Conservation (phyloP, 2,113 vertebrate genomes). For the Polypterus bichir region DNA sequence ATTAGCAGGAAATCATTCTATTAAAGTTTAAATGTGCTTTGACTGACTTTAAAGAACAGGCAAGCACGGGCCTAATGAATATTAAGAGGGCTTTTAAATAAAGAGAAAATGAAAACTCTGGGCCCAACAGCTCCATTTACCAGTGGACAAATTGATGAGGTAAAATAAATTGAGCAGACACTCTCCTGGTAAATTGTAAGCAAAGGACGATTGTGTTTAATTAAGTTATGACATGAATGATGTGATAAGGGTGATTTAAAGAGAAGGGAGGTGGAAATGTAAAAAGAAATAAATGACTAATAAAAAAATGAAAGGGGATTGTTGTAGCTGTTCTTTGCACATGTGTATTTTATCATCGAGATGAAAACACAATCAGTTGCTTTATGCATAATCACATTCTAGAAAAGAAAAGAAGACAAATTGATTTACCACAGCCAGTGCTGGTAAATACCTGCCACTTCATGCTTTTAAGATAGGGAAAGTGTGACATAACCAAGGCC, state of each 20-base stretch:
- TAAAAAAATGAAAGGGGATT: not conserved
- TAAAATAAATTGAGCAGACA: slow-evolving; percentile 5
- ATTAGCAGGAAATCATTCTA: slow-evolving; percentile 36
- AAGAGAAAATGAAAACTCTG: slow-evolving; percentile 19
- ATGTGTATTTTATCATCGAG: not conserved
- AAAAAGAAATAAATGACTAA: not conserved
- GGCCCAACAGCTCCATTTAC: slow-evolving; percentile 9
- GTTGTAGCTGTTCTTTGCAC: not conserved
- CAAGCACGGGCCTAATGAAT: slow-evolving; percentile 31
- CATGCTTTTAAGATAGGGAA: too few species aligned
- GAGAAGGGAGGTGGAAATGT: not conserved
- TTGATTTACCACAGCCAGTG: too few species aligned
- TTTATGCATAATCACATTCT: too few species aligned
- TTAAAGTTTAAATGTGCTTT: slow-evolving; percentile 36
- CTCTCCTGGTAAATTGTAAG: not conserved
- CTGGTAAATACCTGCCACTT: too few species aligned
- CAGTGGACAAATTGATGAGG: slow-evolving; percentile 2
- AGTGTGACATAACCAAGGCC: too few species aligned
- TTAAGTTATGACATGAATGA: not conserved
- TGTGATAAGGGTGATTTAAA: slow-evolving; percentile 1
- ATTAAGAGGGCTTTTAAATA: slow-evolving; percentile 34
- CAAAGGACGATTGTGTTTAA: slow-evolving; percentile 5
- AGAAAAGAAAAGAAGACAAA: too few species aligned
- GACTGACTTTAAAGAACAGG: slow-evolving; percentile 32
- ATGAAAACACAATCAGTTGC: not conserved